A percentile compares a stretch with the other conserved stretches of the same genome.
Evolutionary conservation across 2,888 invertebrate genomes (phyloP).

Genomic region (Tiphia femorata): DNA sequence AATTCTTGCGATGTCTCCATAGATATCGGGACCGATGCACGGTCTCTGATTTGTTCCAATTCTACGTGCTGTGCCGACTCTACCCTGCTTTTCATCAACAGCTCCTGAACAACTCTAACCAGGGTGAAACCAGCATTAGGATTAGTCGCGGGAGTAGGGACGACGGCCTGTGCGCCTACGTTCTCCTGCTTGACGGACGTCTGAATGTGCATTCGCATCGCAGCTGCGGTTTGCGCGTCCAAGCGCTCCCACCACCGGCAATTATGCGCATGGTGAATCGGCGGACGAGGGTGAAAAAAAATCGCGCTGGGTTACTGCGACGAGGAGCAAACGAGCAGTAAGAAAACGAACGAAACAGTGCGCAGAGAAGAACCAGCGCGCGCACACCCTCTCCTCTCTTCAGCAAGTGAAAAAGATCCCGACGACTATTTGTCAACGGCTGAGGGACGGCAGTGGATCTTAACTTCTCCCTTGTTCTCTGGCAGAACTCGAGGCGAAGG

Average conservation of each 20-base stretch:
- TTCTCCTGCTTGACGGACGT: conserved; percentile 50
- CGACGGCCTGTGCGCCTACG: conserved; percentile 43
- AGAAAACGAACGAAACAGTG: too few species aligned
- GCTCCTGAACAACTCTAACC: too few species aligned
- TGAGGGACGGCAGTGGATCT: conserved; percentile 51
- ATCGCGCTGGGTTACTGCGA: too few species aligned
- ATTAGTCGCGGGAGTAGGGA: too few species aligned
- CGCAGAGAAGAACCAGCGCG: conserved; percentile 12
- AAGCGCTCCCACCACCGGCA: conserved; percentile 40
- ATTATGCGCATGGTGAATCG: conserved; percentile 40
- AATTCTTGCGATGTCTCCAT: too few species aligned
- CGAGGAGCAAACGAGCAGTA: too few species aligned
- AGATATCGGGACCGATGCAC: too few species aligned
- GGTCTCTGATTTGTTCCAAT: too few species aligned
- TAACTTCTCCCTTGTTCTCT: conserved; percentile 20
- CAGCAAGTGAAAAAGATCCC: conserved; percentile 36
- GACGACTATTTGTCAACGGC: conserved; percentile 52
- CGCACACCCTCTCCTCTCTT: conserved; percentile 2
- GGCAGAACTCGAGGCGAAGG: not conserved
- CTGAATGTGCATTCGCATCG: conserved; percentile 52
- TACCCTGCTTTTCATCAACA: too few species aligned
- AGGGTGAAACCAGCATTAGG: too few species aligned
- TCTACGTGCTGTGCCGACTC: too few species aligned
- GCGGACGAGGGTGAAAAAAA: conserved; percentile 21
- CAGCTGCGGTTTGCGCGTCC: conserved; percentile 47